Percentiles rank a stretch among this genome's conserved stretches.
Evolutionary conservation across 2,888 invertebrate genomes (phyloP).

Genomic region (Limnephilus marmoratus): DNA sequence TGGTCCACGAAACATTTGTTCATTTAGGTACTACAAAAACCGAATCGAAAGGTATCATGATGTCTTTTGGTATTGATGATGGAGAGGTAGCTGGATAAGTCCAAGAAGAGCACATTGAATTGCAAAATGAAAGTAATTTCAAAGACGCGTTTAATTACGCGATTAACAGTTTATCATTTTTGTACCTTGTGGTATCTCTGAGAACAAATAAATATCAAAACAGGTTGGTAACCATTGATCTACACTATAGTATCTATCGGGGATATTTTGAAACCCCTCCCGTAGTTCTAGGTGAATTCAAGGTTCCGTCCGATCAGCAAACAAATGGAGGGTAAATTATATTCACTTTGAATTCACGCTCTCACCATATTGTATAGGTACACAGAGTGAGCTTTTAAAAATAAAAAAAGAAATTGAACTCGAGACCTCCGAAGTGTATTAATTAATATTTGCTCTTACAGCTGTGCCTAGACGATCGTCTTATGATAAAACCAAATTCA

Average conservation of each 20-base stretch:
- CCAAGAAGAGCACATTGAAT: no score
- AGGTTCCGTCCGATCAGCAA: neutral
- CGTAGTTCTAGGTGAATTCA: neutral
- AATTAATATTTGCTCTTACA: neutral
- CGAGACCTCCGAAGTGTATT: neutral
- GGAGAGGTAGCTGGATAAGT: no score
- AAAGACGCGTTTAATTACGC: no score
- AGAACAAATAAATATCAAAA: no score
- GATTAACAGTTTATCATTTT: no score
- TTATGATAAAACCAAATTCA: neutral
- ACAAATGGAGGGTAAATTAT: neutral
- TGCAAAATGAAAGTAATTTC: no score
- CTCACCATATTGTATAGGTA: neutral
- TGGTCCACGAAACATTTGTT: no score
- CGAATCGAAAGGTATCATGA: no score
- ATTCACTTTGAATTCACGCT: neutral
- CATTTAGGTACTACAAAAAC: no score
- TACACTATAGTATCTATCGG: neutral
- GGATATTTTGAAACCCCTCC: neutral
- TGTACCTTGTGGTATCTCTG: no score
- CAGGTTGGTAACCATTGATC: no score
- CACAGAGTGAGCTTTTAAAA: neutral
- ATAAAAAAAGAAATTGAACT: neutral
- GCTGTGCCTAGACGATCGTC: neutral
- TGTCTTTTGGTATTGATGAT: no score